A percentile compares a stretch with the other conserved stretches of the same genome.
Conservation (phyloP, 2,888 invertebrate species). For the Eilema depressum region DNA sequence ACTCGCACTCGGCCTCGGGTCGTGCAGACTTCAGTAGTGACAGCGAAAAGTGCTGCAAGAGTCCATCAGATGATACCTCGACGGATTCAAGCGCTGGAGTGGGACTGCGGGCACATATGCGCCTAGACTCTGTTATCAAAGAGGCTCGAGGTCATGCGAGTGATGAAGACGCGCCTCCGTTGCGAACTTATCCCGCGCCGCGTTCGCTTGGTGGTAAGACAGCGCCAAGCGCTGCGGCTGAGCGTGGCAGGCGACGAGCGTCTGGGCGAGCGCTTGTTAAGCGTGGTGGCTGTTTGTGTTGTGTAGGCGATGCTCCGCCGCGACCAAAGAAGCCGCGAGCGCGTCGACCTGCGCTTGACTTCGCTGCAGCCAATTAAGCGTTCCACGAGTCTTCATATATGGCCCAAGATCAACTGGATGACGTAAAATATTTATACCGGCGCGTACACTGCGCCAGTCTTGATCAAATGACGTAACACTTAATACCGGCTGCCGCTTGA, state of each 20-base stretch:
- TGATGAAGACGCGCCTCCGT: constrained; percentile 70
- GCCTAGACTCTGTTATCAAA: constrained; percentile 83
- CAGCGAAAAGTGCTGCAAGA: constrained; percentile 83
- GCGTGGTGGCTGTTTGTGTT: constrained; percentile 87
- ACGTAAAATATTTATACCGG: neutral
- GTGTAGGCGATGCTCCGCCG: constrained; percentile 85
- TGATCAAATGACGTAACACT: neutral
- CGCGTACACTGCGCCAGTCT: neutral
- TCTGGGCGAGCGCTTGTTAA: constrained; percentile 87
- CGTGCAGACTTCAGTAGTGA: constrained; percentile 81
- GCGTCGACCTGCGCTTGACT: constrained; percentile 70
- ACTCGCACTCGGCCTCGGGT: constrained; percentile 76
- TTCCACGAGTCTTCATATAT: neutral
- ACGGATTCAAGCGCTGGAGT: constrained; percentile 70
- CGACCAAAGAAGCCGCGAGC: constrained; percentile 80
- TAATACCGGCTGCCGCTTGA: neutral
- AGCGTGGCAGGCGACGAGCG: constrained; percentile 48
- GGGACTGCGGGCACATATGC: constrained; percentile 71
- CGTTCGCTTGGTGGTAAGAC: constrained; percentile 47
- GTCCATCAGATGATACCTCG: constrained; percentile 80
- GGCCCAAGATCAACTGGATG: no score
- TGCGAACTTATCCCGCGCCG: constrained; percentile 77
- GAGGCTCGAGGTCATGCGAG: constrained; percentile 72
- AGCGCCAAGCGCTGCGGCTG: constrained; percentile 4
- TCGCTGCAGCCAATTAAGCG: constrained; percentile 48